Evolutionary conservation across 2,113 vertebrate genomes (phyloP), one percentile per base, ranked within the genome.

Genomic region (Leptobrachium ailaonicum): DNA sequence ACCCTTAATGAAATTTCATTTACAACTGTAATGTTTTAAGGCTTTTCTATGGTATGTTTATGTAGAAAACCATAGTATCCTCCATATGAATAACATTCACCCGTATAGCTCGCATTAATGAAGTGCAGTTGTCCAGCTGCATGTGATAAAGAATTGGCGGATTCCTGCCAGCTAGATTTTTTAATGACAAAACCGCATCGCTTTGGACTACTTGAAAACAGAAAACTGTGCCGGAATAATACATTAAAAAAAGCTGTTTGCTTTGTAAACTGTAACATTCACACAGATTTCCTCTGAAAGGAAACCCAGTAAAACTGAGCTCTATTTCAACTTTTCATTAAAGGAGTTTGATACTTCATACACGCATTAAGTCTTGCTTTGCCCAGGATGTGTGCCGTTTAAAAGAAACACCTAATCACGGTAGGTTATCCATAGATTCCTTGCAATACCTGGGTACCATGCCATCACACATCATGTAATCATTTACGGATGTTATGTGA

Each of bases 131-230:
- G 79, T 77, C 81, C 90, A 92, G 90, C 87, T 90, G 88, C 87
- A 90, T 87, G 89, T 90, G 79, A 87, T 90, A 90, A 91, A 90
- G 80, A 86, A 85, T 83, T 81, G 78, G 0, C 82, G 69, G 76
- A 68, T 86, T 82, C 87, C 85, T 90, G 89, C 88, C 89, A 92
- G 87, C 83, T 87, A 73, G 85, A 90, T 87, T 91, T 87, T 32
- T 88, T 90, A 89, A 90, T 89, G 86, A 89, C 84, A 88, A 92
- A 91, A 90, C 88, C 90, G 88, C 88, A 91, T 84, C 83, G 58
- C 0, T 86, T 88, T 91, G 85, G 84, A 87, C 84, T 83, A 83
- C 82, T 88, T 86, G 84, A 88, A 73, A 89, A 86, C 66, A 85
- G 86, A 89, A 67, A 82, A 80, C 81, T 86, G 82, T 89, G 56